phyloP scores from a whole-genome alignment of 1,140 invertebrate genomes.

The Adelges cooleyi region DNA sequence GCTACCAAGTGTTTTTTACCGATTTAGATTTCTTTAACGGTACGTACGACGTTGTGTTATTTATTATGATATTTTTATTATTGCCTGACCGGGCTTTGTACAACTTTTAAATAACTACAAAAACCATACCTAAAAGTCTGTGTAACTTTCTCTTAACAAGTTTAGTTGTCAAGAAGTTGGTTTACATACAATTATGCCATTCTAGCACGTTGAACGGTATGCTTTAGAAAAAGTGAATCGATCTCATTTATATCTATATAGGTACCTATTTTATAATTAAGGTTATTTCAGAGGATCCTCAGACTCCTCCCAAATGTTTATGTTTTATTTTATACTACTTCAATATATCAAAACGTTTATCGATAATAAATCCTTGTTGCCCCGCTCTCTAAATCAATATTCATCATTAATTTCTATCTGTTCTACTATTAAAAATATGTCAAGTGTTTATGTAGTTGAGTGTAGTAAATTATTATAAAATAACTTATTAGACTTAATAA shows the following conservation, averaged over 20 bases:
- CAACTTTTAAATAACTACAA: background rate
- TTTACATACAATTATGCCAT: background rate
- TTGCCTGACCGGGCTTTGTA: background rate
- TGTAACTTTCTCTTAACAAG: too few relatives aligned
- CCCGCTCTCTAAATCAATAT: background rate
- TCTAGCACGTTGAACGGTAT: too few relatives aligned
- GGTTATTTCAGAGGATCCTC: too few relatives aligned
- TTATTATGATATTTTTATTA: background rate
- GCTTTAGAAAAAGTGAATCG: too few relatives aligned
- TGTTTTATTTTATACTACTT: too few relatives aligned
- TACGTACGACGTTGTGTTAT: background rate
- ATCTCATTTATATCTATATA: too few relatives aligned
- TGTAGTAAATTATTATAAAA: background rate
- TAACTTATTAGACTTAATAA: background rate
- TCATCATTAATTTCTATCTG: background rate
- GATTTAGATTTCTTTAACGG: slow-evolving; percentile 25
- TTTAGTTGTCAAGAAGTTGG: background rate
- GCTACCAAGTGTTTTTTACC: slow-evolving; percentile 4
- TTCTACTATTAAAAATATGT: background rate
- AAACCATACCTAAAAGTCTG: background rate
- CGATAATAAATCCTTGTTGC: too few relatives aligned
- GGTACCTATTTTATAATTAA: too few relatives aligned
- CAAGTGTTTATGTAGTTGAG: background rate
- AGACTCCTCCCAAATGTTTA: too few relatives aligned
- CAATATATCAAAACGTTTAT: too few relatives aligned